Base-by-base conservation (phyloP, 2,888 invertebrate species). In the Pardosa pseudoannulata region DNA sequence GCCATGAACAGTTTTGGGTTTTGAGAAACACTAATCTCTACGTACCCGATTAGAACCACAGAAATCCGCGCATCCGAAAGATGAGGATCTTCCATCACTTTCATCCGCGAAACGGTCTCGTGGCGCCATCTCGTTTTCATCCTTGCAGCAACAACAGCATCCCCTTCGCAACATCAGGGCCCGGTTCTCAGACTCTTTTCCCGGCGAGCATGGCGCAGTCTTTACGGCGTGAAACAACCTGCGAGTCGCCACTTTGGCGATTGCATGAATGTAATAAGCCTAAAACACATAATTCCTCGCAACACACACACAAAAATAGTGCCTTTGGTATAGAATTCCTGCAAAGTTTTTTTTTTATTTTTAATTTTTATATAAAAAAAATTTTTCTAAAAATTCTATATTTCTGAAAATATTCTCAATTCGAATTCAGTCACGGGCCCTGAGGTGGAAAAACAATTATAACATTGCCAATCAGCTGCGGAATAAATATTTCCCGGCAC, bases 121-220 rank as follows among this genome's bases (percentile, higher is more conserved):
- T 83, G 83, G 83, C 83, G 83, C 83, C 83, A 83, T 83, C 83
- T 83, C 83, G 76, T 78, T 76, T 76, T 76, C 76, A 78, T 83
- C 83, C 65, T 72, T 78, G 83, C 83, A 83, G 72, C 83, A 83
- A 67, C 67, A 83, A 70, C 83, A 83, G 72, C 83, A 83, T 76
- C 83, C 76, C 41, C 83, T 71, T 9, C 65, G 83, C 64, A 83
- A 72, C 83, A 83, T 83, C 64, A 23, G 56, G 31, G 65, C 32
- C 65, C 68, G 27, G 31, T 56, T n/a, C 19, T 23, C 23, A 56
- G 56, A 6, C 23, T 72, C 64, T 11, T 41, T 28, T 3, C 7
- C 39, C 41, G 28, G 28, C 27, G 41, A 41, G 27, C 39, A 41
- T 36, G 36, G 39, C 41, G 70, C 27, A 27, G 28, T 70, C 70